Conservation (phyloP, 2,888 invertebrate genomes). For the Myathropa florea region DNA sequence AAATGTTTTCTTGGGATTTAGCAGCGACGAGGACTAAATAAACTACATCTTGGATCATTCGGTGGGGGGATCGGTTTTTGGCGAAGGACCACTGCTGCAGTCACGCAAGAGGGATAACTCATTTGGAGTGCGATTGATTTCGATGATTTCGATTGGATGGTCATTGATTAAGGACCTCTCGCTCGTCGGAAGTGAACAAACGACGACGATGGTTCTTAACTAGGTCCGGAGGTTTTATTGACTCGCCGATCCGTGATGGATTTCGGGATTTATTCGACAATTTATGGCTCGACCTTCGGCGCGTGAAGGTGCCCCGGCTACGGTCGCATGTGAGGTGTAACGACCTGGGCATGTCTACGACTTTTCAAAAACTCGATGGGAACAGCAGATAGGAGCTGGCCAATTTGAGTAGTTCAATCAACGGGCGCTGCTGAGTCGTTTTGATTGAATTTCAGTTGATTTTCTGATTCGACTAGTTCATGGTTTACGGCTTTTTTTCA, state of each 20-base stretch:
- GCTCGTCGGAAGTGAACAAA: neutral
- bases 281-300: neutral
- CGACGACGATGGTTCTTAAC: neutral
- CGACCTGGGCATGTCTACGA: neutral
- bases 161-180: constrained; percentile 11
- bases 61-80: too few relatives aligned
- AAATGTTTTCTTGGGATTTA: constrained; percentile 45
- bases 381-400: neutral
- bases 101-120: constrained; percentile 62
- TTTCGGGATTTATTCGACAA: neutral
- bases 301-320: neutral
- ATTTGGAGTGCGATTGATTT: constrained; percentile 38
- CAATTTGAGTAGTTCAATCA: neutral
- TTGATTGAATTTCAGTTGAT: neutral
- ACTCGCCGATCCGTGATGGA: neutral
- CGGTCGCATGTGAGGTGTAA: neutral
- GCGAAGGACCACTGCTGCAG: constrained; percentile 30
- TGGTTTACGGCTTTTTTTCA: neutral
- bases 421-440: neutral
- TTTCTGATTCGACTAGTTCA: neutral
- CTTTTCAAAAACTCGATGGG: neutral
- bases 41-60: constrained; percentile 48
- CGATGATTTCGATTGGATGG: neutral
- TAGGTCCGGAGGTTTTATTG: neutral
- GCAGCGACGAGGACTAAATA: constrained; percentile 40